Base-by-base conservation (phyloP, 23 tunicate species). In the Styela plicata region DNA sequence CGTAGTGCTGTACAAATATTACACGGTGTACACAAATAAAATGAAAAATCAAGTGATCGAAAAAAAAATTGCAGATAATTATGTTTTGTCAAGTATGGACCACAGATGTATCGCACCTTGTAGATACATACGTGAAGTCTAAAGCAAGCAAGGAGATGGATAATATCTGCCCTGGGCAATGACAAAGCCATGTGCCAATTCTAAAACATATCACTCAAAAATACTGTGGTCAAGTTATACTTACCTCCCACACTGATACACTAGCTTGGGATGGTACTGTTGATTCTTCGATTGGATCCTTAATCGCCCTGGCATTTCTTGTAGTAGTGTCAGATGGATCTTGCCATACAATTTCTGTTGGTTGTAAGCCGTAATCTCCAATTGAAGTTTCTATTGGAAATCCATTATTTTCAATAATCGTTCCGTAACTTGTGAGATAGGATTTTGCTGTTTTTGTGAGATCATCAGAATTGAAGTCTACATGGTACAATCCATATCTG, bases 191-290 rank as follows among this genome's bases (percentile, higher is more conserved):
- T n/a, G n/a, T n/a, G n/a, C n/a, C n/a, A n/a, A n/a, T n/a, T n/a
- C n/a, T n/a, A n/a, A n/a, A n/a, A n/a, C n/a, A n/a, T n/a, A 36
- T 23, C 52, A 61, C n/a, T n/a, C n/a, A n/a, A n/a, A n/a, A n/a
- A n/a, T n/a, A n/a, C n/a, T n/a, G n/a, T n/a, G n/a, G n/a, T n/a
- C n/a, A 10, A 62, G 27, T 44, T 31, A 75, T 31, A 32, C 80
- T 74, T 33, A 93, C 98, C 81, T 85, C 33, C 87, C 87, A 93
- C 67, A 93, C 81, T 20, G 93, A 76, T 17, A 85, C 87, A 64
- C 98, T 71, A 3, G 98, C 98, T 35, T 75, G 65, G 2, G 98
- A 93, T 2, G 98, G 98, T 36, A 82, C 66, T 7, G 78, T 69
- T 21, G 98, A 93, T 13, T 89, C 79, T 36, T 89, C 80, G 36